Percentiles rank a stretch among this genome's conserved stretches.
These are phyloP conservation scores for Gnathonemus echidnorhynchus DNA, from an alignment of 2,113 vertebrate genomes.

Conservation along the genomic window DNA sequence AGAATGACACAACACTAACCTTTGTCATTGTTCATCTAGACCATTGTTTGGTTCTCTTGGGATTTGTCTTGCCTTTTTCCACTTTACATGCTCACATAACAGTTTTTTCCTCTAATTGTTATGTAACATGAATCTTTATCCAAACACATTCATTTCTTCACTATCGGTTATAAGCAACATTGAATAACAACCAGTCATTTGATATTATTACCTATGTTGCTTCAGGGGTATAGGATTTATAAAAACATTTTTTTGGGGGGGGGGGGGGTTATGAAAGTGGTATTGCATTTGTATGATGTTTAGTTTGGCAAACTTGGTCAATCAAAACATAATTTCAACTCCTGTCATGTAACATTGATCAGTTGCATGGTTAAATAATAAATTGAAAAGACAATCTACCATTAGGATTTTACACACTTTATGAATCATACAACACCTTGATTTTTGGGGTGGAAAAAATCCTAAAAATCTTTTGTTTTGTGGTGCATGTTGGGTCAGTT, in stretches of 20 bases:
- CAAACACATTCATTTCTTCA: background rate
- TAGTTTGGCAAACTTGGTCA: background rate
- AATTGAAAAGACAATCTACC: background rate
- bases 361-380: background rate
- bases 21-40: background rate
- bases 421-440: background rate
- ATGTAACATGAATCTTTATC: background rate
- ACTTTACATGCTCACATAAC: background rate
- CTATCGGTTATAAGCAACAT: background rate
- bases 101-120: background rate
- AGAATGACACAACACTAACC: background rate
- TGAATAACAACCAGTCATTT: background rate
- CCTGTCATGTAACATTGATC: background rate
- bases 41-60: background rate
- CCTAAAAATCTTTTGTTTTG: background rate
- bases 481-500: background rate
- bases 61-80: background rate
- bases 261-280: background rate
- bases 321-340: background rate
- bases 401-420: background rate
- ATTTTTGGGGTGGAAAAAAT: background rate
- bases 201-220: background rate
- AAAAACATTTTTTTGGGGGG: background rate
- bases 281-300: background rate
- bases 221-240: background rate